Evolutionary conservation across 2,113 vertebrate genomes (phyloP).

Genomic region (Galemys pyrenaicus): DNA sequence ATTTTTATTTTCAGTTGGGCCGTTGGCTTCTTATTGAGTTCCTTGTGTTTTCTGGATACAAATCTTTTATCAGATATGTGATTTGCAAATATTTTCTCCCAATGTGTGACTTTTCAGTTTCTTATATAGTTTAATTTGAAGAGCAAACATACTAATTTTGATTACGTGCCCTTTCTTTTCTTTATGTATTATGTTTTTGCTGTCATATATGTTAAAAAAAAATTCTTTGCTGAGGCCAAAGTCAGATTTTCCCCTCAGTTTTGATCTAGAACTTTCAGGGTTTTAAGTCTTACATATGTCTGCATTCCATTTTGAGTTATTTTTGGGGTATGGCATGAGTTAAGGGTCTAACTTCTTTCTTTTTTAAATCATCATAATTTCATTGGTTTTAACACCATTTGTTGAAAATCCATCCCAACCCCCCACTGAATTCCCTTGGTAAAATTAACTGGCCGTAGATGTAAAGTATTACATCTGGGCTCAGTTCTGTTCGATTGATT

Average conservation of each 20-base stretch:
- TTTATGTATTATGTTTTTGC: neutral
- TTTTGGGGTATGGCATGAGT: neutral
- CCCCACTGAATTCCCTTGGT: neutral
- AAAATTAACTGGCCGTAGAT: constrained; percentile 9
- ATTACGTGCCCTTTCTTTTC: no score
- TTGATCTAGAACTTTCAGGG: constrained; percentile 24
- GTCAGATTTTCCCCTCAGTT: neutral
- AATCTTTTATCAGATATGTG: neutral
- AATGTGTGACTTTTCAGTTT: neutral
- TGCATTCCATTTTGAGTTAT: constrained; percentile 17
- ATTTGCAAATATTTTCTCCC: constrained; percentile 14
- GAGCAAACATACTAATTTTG: neutral
- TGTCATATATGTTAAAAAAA: neutral
- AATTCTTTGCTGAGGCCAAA: neutral
- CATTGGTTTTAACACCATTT: neutral
- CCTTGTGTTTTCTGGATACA: neutral
- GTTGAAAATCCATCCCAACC: neutral
- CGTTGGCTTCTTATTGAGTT: neutral
- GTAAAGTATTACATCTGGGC: neutral
- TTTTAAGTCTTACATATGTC: constrained; percentile 26
- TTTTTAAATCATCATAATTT: neutral
- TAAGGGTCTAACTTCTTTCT: neutral
- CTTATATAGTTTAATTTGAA: constrained; percentile 6
- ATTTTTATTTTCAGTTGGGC: neutral
- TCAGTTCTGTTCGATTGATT: neutral